Evolutionary conservation across 2,797 vertebrate genomes (phyloP).

Genomic region (Argyrosomus regius): DNA sequence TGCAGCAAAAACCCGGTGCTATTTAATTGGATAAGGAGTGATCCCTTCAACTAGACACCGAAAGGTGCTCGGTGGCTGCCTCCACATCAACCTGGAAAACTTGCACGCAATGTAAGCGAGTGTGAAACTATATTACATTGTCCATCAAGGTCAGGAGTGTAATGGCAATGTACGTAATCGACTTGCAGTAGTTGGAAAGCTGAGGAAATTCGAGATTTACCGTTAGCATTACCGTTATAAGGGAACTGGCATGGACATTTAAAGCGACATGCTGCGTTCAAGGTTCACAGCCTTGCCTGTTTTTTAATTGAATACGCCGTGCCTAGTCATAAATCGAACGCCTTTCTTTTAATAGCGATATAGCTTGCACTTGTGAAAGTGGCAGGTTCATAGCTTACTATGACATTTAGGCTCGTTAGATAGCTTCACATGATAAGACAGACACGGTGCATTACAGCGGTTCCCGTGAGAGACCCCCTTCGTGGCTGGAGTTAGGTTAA

Average conservation of each 20-base stretch:
- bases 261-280: conserved; percentile 12
- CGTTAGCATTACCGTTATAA: conserved; percentile 10
- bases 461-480: background rate
- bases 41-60: conserved; percentile 80
- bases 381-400: background rate
- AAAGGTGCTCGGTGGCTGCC: conserved; percentile 75
- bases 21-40: conserved; percentile 83
- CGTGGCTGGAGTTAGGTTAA: background rate
- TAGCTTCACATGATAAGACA: background rate
- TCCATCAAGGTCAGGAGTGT: conserved; percentile 43
- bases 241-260: background rate
- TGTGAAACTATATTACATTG: conserved; percentile 26
- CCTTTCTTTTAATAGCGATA: background rate
- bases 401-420: conserved; percentile 16
- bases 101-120: conserved; percentile 22
- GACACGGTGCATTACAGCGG: background rate
- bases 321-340: background rate
- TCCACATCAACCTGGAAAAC: conserved; percentile 49
- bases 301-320: background rate
- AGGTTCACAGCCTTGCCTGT: background rate
- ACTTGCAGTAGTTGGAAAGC: conserved; percentile 16
- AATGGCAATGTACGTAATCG: conserved; percentile 15
- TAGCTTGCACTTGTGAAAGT: conserved; percentile 6
- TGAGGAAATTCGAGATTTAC: conserved; percentile 13
- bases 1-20: conserved; percentile 68